Conservation (phyloP, 1,140 invertebrate species). For the Rhyacophila brunnea region DNA sequence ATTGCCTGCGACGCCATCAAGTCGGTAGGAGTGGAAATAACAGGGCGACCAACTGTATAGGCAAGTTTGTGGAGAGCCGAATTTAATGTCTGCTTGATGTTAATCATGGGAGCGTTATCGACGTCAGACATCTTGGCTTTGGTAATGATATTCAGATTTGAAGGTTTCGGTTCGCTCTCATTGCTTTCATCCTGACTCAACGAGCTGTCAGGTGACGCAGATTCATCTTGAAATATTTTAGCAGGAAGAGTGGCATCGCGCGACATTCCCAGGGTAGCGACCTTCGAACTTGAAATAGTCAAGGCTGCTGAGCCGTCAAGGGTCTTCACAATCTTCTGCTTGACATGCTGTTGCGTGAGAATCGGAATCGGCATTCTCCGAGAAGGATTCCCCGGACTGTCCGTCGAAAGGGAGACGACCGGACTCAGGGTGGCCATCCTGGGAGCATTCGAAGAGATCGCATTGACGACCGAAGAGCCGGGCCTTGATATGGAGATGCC, state of each 20-base stretch:
- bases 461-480: constrained; percentile 50
- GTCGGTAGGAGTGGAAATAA: not conserved
- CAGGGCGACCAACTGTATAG: too few species aligned
- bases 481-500: constrained; percentile 45
- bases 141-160: not conserved
- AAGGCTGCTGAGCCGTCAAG: constrained; percentile 56
- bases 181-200: constrained; percentile 23
- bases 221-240: constrained; percentile 63
- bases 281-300: constrained; percentile 50
- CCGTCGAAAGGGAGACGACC: constrained; percentile 47
- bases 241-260: constrained; percentile 58
- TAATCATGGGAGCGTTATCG: too few species aligned
- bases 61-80: too few species aligned
- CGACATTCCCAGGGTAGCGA: constrained; percentile 55
- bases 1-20: not conserved
- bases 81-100: too few species aligned
- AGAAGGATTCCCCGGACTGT: constrained; percentile 39
- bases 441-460: constrained; percentile 49
- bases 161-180: constrained; percentile 23
- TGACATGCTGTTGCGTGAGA: constrained; percentile 50
- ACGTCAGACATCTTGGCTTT: not conserved
- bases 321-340: constrained; percentile 54
- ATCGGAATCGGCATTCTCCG: constrained; percentile 49
- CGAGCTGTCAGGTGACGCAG: constrained; percentile 57
- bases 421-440: constrained; percentile 47